Base-by-base conservation (phyloP, 2,113 vertebrate genomes). In the Thalassoma bifasciatum region DNA sequence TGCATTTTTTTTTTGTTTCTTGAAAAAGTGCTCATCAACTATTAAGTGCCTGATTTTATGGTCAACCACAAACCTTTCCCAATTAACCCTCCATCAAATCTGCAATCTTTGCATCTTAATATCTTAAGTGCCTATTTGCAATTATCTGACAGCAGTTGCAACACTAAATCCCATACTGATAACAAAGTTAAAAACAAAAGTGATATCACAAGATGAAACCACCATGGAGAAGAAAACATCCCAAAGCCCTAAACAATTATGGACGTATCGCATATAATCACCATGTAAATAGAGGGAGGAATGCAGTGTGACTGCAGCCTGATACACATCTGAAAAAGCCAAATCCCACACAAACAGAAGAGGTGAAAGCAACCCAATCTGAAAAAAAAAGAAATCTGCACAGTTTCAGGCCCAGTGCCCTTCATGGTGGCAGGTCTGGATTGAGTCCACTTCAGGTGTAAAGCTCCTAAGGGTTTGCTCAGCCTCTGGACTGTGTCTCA, bases 211-310 rank as follows among this genome's bases (percentile, higher is more conserved):
- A 85, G 47, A 57, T 16, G 22, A 82, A 89, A 82, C 77, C 77
- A 84, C 77, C 67, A 53, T 16, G 50, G 66, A 84, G 62, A 75
- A 58, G 60, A 85, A 91, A 89, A 87, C 66, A 65, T 88, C 81
- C 77, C 72, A 85, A 88, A 86, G 79, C 82, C 77, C 82, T 21
- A 64, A 89, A 89, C 86, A 88, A 86, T 85, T 82, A 83, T 38
- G 42, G 70, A 78, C 74, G 77, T 74, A 84, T 83, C 38, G 17
- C 75, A 72, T 76, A 83, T 74, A 86, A 84, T 82, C 73, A 62
- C 50, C 61, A 47, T 80, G 73, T 88, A 88, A 88, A 88, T 81
- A 84, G 37, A 75, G 42, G 30, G 36, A 75, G 76, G 78, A 84
- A 89, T 86, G 84, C 79, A 66, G 72, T 66, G 8, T 73, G 67